Conservation (phyloP, 1,140 invertebrate genomes). For the Tetranychus urticae region DNA sequence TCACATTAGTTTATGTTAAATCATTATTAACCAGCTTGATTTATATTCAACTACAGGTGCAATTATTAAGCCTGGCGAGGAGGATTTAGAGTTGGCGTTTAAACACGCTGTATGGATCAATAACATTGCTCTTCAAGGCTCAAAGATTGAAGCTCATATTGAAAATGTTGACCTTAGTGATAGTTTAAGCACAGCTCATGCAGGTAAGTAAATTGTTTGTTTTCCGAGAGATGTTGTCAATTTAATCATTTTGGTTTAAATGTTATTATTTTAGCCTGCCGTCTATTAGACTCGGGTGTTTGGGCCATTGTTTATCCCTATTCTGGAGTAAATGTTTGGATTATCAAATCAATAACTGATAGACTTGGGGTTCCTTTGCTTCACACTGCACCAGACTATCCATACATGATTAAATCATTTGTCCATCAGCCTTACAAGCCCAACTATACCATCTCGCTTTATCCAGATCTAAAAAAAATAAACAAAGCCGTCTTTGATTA, state of each 20-base stretch:
- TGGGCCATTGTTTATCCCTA: not conserved
- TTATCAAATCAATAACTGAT: not conserved
- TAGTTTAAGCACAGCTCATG: not conserved
- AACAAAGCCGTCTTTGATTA: not conserved
- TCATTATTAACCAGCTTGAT: too few species aligned
- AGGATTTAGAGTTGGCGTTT: not conserved
- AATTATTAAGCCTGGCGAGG: not conserved
- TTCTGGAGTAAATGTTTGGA: not conserved
- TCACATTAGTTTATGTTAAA: too few species aligned
- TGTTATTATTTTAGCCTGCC: not conserved
- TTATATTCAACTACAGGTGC: not conserved
- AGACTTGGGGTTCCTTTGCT: not conserved
- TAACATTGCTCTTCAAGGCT: not conserved
- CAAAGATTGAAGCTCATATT: not conserved
- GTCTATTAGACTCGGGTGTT: not conserved
- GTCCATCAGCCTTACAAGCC: not conserved
- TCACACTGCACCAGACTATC: not conserved
- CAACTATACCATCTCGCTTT: not conserved
- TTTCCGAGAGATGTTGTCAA: not conserved
- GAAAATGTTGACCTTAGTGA: not conserved
- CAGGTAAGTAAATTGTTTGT: not conserved
- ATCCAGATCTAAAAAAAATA: not conserved
- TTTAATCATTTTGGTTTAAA: not conserved
- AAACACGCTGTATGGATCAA: not conserved
- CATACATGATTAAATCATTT: not conserved